Percentiles rank a stretch among this genome's conserved stretches.
These are phyloP conservation scores for Sprattus sprattus DNA, from an alignment of 2,113 vertebrate species.

Conservation along the genomic window DNA sequence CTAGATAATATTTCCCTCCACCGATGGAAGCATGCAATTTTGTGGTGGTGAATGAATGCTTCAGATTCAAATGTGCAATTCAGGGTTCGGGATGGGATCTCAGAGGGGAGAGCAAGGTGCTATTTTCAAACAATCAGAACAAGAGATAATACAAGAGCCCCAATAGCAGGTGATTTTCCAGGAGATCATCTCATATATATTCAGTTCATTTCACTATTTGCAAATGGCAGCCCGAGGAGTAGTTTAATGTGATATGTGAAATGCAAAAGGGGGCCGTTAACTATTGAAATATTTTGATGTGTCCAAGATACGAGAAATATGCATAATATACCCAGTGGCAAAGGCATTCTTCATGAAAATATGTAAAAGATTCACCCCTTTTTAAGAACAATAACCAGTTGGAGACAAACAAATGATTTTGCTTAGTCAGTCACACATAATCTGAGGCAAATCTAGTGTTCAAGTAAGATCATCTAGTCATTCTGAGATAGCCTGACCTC, in stretches of 20 bases:
- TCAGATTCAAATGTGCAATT: background rate
- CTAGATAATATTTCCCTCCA: slow-evolving; percentile 1
- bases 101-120: background rate
- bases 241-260: background rate
- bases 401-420: background rate
- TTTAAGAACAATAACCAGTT: background rate
- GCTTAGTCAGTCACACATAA: background rate
- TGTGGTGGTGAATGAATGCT: background rate
- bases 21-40: background rate
- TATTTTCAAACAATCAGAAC: background rate
- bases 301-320: background rate
- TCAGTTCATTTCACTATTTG: background rate
- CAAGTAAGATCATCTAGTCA: background rate
- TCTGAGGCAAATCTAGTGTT: background rate
- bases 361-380: too few species aligned
- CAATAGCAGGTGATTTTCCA: background rate
- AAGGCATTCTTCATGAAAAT: background rate
- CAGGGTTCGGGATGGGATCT: background rate
- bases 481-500: background rate
- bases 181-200: background rate
- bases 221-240: background rate
- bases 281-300: background rate
- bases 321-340: too few species aligned
- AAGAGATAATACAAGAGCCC: background rate
- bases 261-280: background rate